These are phyloP conservation scores for Uromys caudimaculatus DNA, from an alignment of 2,797 vertebrate species.

Conservation along the genomic window DNA sequence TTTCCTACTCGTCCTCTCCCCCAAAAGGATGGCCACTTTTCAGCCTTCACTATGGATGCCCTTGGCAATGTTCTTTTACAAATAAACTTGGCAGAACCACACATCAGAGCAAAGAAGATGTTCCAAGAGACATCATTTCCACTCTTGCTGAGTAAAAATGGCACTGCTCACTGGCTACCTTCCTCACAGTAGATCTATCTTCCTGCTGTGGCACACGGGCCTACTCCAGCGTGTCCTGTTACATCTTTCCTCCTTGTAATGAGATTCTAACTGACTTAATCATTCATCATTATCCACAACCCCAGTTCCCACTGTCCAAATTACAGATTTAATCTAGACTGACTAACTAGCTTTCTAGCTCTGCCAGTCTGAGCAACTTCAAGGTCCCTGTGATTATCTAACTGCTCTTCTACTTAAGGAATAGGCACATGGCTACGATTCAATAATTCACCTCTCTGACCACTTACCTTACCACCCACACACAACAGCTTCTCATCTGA, in stretches of 20 bases:
- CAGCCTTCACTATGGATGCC: background rate
- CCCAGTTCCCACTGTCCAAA: background rate
- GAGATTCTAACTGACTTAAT: slow-evolving; percentile 11
- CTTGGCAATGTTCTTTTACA: slow-evolving; percentile 39
- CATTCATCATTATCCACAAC: slow-evolving; percentile 2
- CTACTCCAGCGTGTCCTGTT: background rate
- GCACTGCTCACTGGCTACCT: background rate
- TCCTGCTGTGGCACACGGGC: background rate
- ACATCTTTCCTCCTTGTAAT: slow-evolving; percentile 31
- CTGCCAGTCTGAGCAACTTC: background rate
- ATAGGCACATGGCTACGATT: background rate
- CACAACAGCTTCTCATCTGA: background rate
- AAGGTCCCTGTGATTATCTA: background rate
- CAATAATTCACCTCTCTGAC: slow-evolving; percentile 7
- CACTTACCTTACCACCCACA: background rate
- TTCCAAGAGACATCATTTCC: background rate
- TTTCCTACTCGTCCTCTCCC: background rate
- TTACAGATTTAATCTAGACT: slow-evolving; percentile 35
- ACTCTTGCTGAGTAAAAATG: background rate
- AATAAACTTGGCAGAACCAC: slow-evolving; percentile 13
- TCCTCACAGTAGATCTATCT: background rate
- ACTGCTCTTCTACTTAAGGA: background rate
- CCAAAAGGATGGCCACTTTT: background rate
- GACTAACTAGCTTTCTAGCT: slow-evolving; percentile 13
- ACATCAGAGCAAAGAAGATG: background rate